A percentile compares a stretch with the other conserved stretches of the same genome.
Conservation (phyloP, 2,888 invertebrate genomes). For the Oscheius sp. region DNA sequence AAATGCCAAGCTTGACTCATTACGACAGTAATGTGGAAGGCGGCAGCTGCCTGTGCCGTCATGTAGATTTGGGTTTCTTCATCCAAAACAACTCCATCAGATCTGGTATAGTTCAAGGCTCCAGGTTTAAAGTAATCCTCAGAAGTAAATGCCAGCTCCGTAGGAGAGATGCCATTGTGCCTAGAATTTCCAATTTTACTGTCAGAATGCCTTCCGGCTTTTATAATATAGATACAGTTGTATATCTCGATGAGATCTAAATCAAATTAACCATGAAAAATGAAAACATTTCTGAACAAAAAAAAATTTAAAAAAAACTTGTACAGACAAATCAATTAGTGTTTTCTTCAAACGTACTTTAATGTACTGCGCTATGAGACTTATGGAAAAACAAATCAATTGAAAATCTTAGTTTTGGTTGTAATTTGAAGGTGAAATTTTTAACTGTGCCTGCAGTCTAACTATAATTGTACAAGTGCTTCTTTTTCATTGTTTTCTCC, state of each 20-base stretch:
- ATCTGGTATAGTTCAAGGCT: constrained; percentile 36
- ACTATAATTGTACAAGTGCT: background rate
- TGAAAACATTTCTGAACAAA: too few species aligned
- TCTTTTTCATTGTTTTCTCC: background rate
- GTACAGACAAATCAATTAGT: too few species aligned
- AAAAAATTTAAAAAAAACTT: too few species aligned
- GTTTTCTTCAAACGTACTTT: too few species aligned
- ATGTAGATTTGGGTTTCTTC: constrained; percentile 42
- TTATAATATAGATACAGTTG: too few species aligned
- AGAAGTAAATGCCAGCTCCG: constrained; percentile 43
- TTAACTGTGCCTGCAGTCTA: too few species aligned
- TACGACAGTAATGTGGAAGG: constrained; percentile 45
- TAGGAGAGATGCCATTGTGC: constrained; percentile 43
- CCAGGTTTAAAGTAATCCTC: constrained; percentile 42
- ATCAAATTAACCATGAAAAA: too few species aligned
- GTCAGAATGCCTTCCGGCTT: background rate
- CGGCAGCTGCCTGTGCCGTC: constrained; percentile 44
- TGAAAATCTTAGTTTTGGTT: too few species aligned
- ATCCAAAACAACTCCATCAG: constrained; percentile 30
- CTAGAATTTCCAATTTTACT: background rate
- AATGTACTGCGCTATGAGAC: too few species aligned
- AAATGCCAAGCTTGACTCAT: constrained; percentile 49
- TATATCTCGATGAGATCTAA: too few species aligned
- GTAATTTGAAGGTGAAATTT: too few species aligned
- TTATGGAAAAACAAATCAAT: too few species aligned